These are phyloP conservation scores for Siderastrea siderea DNA, from an alignment of 92 coral and sea anemone species.

Conservation along the genomic window DNA sequence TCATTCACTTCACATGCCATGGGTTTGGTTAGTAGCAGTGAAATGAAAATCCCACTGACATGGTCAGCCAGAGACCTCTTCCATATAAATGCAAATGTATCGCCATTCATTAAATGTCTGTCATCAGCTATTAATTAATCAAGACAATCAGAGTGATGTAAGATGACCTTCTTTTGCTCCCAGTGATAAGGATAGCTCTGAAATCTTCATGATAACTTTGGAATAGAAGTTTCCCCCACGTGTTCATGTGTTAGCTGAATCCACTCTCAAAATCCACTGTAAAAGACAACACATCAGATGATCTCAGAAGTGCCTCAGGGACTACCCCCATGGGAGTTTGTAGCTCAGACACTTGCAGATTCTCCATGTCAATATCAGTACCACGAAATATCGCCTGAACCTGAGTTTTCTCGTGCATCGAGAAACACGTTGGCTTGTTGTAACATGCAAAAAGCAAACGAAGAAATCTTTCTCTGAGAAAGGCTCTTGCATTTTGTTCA, in stretches of 20 bases:
- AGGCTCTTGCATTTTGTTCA: slow-evolving; percentile 75
- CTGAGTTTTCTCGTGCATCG: slow-evolving; percentile 86
- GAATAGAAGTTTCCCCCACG: too few relatives aligned
- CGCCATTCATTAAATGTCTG: too few relatives aligned
- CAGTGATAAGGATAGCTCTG: too few relatives aligned
- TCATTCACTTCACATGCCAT: too few relatives aligned
- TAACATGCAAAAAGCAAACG: slow-evolving; percentile 78
- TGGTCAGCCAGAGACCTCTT: too few relatives aligned
- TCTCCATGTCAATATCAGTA: slow-evolving; percentile 90
- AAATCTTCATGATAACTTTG: too few relatives aligned
- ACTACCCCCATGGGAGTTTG: slow-evolving; percentile 94
- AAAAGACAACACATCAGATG: slow-evolving; percentile 89
- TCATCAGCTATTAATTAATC: too few relatives aligned
- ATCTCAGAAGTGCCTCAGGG: slow-evolving; percentile 86
- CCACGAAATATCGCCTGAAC: slow-evolving; percentile 88
- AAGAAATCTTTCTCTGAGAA: slow-evolving; percentile 85
- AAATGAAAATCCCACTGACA: too few relatives aligned
- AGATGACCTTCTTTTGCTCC: too few relatives aligned
- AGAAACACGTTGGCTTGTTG: slow-evolving; percentile 80
- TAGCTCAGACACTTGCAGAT: slow-evolving; percentile 86
- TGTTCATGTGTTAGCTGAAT: background rate
- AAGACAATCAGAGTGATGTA: too few relatives aligned
- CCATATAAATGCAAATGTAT: too few relatives aligned
- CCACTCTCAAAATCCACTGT: slow-evolving; percentile 64
- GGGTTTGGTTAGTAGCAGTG: too few relatives aligned